Base-by-base conservation (phyloP, 2,797 vertebrate species). In the Somateria mollissima region DNA sequence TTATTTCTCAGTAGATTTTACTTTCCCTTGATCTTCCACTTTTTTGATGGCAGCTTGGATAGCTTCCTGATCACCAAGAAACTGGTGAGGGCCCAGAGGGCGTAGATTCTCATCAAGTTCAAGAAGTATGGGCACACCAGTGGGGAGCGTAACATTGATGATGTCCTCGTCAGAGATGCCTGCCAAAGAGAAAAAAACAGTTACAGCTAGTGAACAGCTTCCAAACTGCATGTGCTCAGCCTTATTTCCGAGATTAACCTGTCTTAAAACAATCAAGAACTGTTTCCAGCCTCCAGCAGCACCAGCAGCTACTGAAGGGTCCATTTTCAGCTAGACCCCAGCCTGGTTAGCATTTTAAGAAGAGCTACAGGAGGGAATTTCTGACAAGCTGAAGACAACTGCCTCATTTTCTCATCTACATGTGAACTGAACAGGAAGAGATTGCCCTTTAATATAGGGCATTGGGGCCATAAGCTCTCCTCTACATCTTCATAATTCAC, bases 21-120 rank as follows among this genome's bases (percentile, higher is more conserved):
- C 99, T 98, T 99, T 99, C 75, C 99, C 99, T 98, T 99, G 99
- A 97, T 99, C 99, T 84, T 99, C 99, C 90, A 99, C 99, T 97
- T 99, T 99, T 97, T 98, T 99, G 97, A 99, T 99, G 84, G 99
- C 99, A 21, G 98, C 99, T 91, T 98, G 98, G 95, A 99, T 99
- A 74, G 98, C 99, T 64, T 98, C 98, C 94, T 99, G 99, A 96
- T 99, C 98, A 60, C 99, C 99, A 85, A 99, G 94, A 61, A 99
- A 99, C 96, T 98, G 98, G 57, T 99, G 98, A 37, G 98, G 98
- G 82, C 98, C 98, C 90, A 99, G 87, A 3, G 99, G 97, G 24
- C 19, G 97, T 65, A 99, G 98, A 92, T 98, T 98, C 90, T 99
- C 99, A 66, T 99, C 99, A 71, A 99, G 95, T 96, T 99, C 99